Percentiles rank a stretch among this genome's conserved stretches.
Evolutionary conservation across 2,797 vertebrate genomes (phyloP).

Genomic region (Anniella stebbinsi): DNA sequence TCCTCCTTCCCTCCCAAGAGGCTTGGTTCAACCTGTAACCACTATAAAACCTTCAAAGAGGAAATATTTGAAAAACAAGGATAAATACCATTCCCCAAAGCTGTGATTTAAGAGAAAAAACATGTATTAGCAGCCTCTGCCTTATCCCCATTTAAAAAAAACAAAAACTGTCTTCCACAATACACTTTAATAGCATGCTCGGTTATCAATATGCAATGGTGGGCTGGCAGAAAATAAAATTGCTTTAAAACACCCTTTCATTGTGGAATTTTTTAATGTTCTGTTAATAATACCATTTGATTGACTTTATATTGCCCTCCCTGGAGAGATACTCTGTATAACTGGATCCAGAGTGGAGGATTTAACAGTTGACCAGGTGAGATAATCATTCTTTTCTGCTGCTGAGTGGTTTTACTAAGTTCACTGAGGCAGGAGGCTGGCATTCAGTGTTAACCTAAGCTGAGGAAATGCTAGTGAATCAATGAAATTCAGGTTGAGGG

Average conservation of each 20-base stretch:
- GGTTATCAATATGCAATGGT: not conserved
- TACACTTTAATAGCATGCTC: conserved; percentile 26
- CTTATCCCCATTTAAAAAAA: not conserved
- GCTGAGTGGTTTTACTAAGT: not conserved
- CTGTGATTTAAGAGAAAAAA: conserved; percentile 27
- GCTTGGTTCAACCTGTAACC: not conserved
- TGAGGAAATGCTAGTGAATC: conserved; percentile 20
- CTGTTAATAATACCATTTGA: not conserved
- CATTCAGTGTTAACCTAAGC: conserved; percentile 6
- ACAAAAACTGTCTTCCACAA: not conserved
- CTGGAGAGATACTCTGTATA: conserved; percentile 4
- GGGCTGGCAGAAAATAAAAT: conserved; percentile 1
- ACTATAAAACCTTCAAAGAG: conserved; percentile 50
- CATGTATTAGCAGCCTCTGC: conserved; percentile 32
- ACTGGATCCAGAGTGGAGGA: conserved; percentile 30
- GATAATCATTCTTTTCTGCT: conserved; percentile 12
- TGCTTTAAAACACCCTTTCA: not conserved
- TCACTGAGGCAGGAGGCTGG: accelerated
- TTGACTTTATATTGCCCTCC: conserved; percentile 32
- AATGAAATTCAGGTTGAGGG: conserved; percentile 10
- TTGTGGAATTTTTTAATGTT: not conserved
- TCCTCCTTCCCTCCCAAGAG: not conserved
- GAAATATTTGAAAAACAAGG: conserved; percentile 2
- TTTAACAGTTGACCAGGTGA: not conserved
- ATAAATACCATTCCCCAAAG: conserved; percentile 29